Evolutionary conservation across 2,797 vertebrate species (phyloP), one percentile per base, ranked within the genome.

Genomic region (Hippoglossus hippoglossus): DNA sequence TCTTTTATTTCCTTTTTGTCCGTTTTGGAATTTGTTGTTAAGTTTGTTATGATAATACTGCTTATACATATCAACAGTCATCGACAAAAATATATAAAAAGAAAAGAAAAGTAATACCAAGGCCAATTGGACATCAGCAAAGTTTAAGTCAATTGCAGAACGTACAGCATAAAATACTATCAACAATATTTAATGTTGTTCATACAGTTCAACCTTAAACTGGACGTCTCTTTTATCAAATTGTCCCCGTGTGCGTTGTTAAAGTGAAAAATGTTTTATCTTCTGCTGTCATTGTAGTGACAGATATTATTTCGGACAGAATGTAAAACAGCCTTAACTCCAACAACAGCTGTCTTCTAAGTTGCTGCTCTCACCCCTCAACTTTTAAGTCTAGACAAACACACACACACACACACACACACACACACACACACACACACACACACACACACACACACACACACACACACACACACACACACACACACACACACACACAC

Each of bases 341-440:
- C 73, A 84, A 83, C 76, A 77, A 82, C 86, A 87, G 81, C 88
- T 87, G 86, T 75, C 71, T 54, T 73, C 47, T 69, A 64, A 86
- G 58, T 65, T 56, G 53, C 51, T 64, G 46, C 60, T 71, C 66
- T 71, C 74, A 55, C 54, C 54, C 47, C 60, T 75, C 34, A 44
- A 64, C 44, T 39, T 44, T 19, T 4, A 70, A 63, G 75, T 84
- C 83, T 73, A 84, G 76, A 89, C 82, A 68, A 28, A 77, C 46
- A 70, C 47, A 73, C 26, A 36, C 11, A 36, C 28, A 60, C 44
- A 63, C 26, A 53, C 22, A 73, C 26, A 36, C 11, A 36, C 11
- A 58, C 46, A 63, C 28, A 54, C 28, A 73, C 26, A 36, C 11
- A 36, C 11, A 58, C 46, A 63, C 28, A 54, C 28, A 73, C 26